A percentile compares a stretch with the other conserved stretches of the same genome.
phyloP scores from a whole-genome alignment of 1,140 invertebrate genomes.

The Drosophila orena region DNA sequence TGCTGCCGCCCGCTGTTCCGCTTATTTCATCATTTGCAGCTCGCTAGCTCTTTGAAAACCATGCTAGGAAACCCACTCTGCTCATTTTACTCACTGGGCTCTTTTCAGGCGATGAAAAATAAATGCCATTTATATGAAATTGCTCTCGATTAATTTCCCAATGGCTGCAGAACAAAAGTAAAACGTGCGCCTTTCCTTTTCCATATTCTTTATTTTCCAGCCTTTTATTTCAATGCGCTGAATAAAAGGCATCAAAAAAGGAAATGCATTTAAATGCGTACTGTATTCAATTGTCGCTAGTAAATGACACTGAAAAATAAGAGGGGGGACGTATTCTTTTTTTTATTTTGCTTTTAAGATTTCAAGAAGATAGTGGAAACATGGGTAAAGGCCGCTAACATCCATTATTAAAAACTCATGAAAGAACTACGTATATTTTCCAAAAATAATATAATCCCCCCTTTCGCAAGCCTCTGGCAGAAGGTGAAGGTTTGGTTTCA shows the following conservation, averaged over 20 bases:
- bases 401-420: too few relatives aligned
- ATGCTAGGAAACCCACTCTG: too few relatives aligned
- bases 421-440: too few relatives aligned
- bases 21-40: constrained; percentile 33
- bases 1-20: constrained; percentile 6
- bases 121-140: constrained; percentile 70
- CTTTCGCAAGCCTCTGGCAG: background rate
- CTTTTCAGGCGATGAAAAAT: constrained; percentile 38
- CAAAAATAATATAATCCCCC: too few relatives aligned
- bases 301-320: constrained; percentile 18
- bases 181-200: constrained; percentile 23
- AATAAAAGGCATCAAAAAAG: constrained; percentile 51
- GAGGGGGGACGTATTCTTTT: background rate
- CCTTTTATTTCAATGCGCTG: constrained; percentile 24
- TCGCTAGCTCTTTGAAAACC: background rate
- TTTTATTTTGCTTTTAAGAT: background rate
- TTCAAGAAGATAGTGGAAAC: too few relatives aligned
- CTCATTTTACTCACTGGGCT: background rate
- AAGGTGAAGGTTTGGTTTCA: constrained; percentile 26
- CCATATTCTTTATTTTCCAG: constrained; percentile 4
- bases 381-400: too few relatives aligned
- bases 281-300: constrained; percentile 17
- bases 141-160: constrained; percentile 65
- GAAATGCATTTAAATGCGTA: constrained; percentile 57
- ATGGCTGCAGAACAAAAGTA: constrained; percentile 41